A percentile compares a stretch with the other conserved stretches of the same genome.
These are phyloP conservation scores for Dorcus parallelipipedus DNA, from an alignment of 2,888 invertebrate genomes.

Conservation along the genomic window DNA sequence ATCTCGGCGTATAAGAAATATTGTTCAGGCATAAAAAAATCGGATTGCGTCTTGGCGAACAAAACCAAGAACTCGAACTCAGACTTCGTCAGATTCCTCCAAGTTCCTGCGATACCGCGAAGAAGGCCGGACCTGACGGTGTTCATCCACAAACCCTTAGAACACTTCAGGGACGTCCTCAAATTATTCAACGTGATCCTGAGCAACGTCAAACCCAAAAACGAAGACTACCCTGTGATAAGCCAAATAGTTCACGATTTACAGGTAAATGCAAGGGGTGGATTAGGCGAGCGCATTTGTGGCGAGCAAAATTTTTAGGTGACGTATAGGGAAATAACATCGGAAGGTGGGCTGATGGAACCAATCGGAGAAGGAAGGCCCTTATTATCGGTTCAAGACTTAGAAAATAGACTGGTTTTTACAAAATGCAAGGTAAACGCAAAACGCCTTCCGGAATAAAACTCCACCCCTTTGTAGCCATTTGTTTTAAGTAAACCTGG, in stretches of 20 bases:
- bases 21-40: constrained; percentile 78
- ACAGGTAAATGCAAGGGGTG: constrained; percentile 39
- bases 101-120: constrained; percentile 76
- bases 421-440: constrained; percentile 75
- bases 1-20: constrained; percentile 78
- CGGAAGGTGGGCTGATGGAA: constrained; percentile 82
- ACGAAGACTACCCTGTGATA: constrained; percentile 51
- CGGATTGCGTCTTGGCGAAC: constrained; percentile 79
- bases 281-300: no score
- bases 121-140: constrained; percentile 81
- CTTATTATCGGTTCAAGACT: constrained; percentile 75
- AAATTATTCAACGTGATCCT: constrained; percentile 58
- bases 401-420: constrained; percentile 84
- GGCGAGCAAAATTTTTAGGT: constrained; percentile 47
- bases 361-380: constrained; percentile 80
- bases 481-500: constrained; percentile 80
- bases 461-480: constrained; percentile 54
- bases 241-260: constrained; percentile 51
- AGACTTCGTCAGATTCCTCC: constrained; percentile 76
- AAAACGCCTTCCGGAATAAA: background rate
- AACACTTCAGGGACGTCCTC: constrained; percentile 69
- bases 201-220: constrained; percentile 49
- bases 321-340: constrained; percentile 78
- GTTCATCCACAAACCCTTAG: constrained; percentile 78
- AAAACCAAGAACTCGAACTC: constrained; percentile 71